A percentile compares a stretch with the other conserved stretches of the same genome.
phyloP scores from a whole-genome alignment of 2,888 invertebrate genomes.

The Phlogophora meticulosa region DNA sequence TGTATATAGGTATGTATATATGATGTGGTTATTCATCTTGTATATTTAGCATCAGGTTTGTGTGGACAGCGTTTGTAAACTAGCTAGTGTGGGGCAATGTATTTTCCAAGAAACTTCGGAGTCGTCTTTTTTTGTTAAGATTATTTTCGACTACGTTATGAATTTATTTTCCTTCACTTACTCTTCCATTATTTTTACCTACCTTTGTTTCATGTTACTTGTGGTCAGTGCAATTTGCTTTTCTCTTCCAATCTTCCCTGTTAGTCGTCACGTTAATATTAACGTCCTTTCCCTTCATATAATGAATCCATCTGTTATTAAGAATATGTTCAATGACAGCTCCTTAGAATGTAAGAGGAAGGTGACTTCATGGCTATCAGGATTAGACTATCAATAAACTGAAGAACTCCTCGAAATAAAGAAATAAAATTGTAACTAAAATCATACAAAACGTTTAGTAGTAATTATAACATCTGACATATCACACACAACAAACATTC shows the following conservation, averaged over 20 bases:
- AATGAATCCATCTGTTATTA: background rate
- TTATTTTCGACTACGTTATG: background rate
- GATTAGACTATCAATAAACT: too few species aligned
- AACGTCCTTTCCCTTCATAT: background rate
- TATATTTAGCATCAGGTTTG: constrained; percentile 17
- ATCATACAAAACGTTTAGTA: too few species aligned
- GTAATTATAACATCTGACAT: too few species aligned
- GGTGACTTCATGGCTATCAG: too few species aligned
- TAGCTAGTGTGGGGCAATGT: background rate
- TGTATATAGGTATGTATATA: background rate
- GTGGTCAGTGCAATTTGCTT: background rate
- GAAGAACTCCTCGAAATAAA: too few species aligned
- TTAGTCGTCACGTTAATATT: background rate
- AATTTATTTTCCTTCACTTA: background rate
- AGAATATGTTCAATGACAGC: too few species aligned
- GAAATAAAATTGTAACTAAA: too few species aligned
- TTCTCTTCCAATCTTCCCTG: background rate
- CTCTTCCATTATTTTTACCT: background rate
- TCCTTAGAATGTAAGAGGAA: too few species aligned
- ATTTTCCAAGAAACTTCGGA: background rate
- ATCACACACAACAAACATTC: too few species aligned
- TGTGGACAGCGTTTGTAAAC: background rate
- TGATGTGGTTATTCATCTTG: background rate
- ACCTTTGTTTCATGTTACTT: background rate
- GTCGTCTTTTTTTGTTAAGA: background rate